Conservation (phyloP, 2,113 vertebrate species). For the Chinchilla lanigera region DNA sequence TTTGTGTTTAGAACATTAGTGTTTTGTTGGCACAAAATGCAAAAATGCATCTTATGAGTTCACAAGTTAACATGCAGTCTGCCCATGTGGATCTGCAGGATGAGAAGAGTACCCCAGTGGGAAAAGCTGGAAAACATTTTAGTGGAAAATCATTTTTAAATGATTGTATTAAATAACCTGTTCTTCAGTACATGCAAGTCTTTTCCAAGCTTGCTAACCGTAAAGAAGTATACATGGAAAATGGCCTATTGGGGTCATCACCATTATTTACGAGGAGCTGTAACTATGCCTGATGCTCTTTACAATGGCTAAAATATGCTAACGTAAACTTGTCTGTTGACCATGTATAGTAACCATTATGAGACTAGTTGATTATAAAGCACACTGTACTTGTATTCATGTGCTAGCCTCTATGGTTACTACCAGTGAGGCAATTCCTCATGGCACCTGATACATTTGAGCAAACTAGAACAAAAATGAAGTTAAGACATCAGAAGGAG, state of each 20-base stretch:
- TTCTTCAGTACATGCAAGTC: conserved; percentile 11
- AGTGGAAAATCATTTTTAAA: conserved; percentile 66
- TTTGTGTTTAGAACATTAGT: conserved; percentile 1
- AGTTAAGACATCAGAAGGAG: conserved; percentile 68
- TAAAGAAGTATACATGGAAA: conserved; percentile 66
- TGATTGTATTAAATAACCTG: conserved; percentile 58
- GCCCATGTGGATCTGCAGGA: conserved; percentile 49
- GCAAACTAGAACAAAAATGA: conserved; percentile 65
- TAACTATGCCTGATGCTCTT: conserved; percentile 62
- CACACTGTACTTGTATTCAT: conserved; percentile 12
- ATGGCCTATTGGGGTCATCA: conserved; percentile 54
- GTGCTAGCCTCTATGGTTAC: conserved; percentile 46
- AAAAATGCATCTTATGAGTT: background rate
- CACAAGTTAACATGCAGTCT: conserved; percentile 40
- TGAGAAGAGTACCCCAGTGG: conserved; percentile 30
- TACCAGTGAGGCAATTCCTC: conserved; percentile 17
- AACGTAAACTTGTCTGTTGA: conserved; percentile 64
- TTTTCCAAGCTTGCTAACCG: conserved; percentile 61
- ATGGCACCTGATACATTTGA: conserved; percentile 44
- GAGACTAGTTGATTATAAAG: conserved; percentile 77
- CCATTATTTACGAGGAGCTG: conserved; percentile 67
- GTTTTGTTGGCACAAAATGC: conserved; percentile 10
- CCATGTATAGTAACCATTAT: conserved; percentile 69
- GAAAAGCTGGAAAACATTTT: conserved; percentile 68
- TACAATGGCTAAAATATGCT: conserved; percentile 56